Conservation (phyloP, 2,888 invertebrate species). For the Chrysina gloriosa region DNA sequence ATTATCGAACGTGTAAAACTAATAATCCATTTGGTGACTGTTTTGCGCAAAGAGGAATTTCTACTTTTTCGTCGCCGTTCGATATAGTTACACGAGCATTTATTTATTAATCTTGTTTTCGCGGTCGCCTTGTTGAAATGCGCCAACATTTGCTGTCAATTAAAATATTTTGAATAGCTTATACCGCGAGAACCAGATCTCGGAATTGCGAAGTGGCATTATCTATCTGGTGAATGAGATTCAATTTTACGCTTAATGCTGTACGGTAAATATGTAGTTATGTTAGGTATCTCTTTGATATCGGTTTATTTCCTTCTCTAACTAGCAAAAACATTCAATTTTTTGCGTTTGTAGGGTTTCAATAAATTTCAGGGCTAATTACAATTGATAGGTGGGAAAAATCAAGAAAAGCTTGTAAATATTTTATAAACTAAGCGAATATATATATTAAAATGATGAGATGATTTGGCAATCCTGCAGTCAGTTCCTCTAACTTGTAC, state of each 20-base stretch:
- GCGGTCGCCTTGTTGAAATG: not conserved
- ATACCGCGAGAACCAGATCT: not conserved
- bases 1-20: conserved; percentile 17
- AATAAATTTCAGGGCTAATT: no score
- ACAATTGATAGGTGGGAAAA: no score
- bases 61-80: conserved; percentile 1
- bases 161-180: conserved; percentile 2
- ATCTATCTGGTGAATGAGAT: not conserved
- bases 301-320: no score
- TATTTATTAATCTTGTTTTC: conserved; percentile 8
- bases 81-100: conserved; percentile 3
- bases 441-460: no score
- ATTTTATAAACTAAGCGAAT: no score
- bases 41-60: conserved; percentile 8
- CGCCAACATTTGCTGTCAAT: conserved; percentile 18
- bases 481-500: no score
- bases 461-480: no score
- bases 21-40: conserved; percentile 11
- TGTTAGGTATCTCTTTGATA: no score
- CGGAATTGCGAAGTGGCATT: not conserved
- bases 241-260: not conserved
- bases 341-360: no score
- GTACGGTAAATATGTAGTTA: not conserved
- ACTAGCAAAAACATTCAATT: no score
- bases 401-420: no score